Percentiles rank a stretch among this genome's conserved stretches.
Evolutionary conservation across 2,888 invertebrate species (phyloP).

Genomic region (Imbricaverruca yamaguchii): DNA sequence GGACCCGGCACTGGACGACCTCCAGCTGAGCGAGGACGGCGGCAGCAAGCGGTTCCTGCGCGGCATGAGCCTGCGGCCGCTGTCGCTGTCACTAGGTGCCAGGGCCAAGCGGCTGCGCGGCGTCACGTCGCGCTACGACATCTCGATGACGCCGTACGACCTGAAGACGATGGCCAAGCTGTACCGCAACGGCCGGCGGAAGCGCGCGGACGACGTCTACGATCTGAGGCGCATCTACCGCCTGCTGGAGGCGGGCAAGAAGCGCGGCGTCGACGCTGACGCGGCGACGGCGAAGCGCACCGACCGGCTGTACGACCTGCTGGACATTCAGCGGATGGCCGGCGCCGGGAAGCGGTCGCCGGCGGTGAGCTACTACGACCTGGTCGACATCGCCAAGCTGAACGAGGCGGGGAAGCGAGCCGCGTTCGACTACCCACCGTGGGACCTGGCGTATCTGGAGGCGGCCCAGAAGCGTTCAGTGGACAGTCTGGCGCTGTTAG

Average conservation of each 20-base stretch:
- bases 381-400: background rate
- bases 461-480: background rate
- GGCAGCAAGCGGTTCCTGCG: background rate
- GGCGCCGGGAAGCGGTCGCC: background rate
- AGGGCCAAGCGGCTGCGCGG: background rate
- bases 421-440: background rate
- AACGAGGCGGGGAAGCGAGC: background rate
- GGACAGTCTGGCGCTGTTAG: background rate
- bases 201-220: slow-evolving; percentile 2
- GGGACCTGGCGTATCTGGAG: background rate
- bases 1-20: too few relatives aligned
- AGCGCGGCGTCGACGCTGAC: background rate
- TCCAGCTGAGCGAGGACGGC: too few relatives aligned
- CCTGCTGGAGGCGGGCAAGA: background rate
- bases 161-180: slow-evolving; percentile 4
- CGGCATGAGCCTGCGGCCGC: background rate
- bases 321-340: background rate
- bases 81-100: background rate
- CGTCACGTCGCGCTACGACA: slow-evolving; percentile 8
- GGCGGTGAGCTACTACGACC: slow-evolving; percentile 2
- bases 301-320: background rate
- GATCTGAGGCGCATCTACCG: background rate
- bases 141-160: slow-evolving; percentile 3
- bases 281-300: background rate
- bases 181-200: background rate